Base-by-base conservation (phyloP, 2,113 vertebrate species). In the Tichodroma muraria region DNA sequence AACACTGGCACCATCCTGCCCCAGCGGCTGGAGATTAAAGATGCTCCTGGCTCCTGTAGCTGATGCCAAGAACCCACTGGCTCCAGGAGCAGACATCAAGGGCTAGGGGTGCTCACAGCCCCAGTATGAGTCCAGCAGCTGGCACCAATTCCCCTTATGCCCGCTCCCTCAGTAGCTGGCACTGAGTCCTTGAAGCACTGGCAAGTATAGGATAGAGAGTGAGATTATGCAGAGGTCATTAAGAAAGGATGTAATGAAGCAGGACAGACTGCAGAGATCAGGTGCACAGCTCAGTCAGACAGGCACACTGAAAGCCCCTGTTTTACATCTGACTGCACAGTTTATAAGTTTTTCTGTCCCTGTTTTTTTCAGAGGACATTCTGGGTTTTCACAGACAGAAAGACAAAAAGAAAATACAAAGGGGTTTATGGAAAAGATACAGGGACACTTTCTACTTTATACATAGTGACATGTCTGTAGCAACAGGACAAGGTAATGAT, bases 221-320 rank as follows among this genome's bases (percentile, higher is more conserved):
- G 15, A 80, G 20, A 63, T 37, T 57, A 33, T 2, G 0, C n/a
- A 78, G 27, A 85, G 5, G 18, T 35, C 3, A 1, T 79, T 49
- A 59, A 82, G 49, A 78, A 63, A 63, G 4, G 8, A n/a, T 54
- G 15, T 40, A 64, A 64, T 35, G 31, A 49, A 81, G 15, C 5
- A 31, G 17, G 15, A 35, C 24, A 89, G 38, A n/a, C 38, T 64
- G 30, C 15, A 15, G 47, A n/a, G 42, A 53, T 49, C 30, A 78
- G n/a, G 8, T 3, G 1, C 35, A 25, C 7, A n/a, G 19, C 28
- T 82, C 37, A 85, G 8, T 1, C 24, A 69, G n/a, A 44, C 8
- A 49, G 17, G 4, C 0, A 0, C 40, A 45, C 11, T 42, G 18
- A 33, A 17, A 5, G 20, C 9, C 6, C n/a, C 3, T 2, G 0